These are phyloP conservation scores for Papilio gigon DNA, from an alignment of 2,888 invertebrate genomes.

Conservation along the genomic window DNA sequence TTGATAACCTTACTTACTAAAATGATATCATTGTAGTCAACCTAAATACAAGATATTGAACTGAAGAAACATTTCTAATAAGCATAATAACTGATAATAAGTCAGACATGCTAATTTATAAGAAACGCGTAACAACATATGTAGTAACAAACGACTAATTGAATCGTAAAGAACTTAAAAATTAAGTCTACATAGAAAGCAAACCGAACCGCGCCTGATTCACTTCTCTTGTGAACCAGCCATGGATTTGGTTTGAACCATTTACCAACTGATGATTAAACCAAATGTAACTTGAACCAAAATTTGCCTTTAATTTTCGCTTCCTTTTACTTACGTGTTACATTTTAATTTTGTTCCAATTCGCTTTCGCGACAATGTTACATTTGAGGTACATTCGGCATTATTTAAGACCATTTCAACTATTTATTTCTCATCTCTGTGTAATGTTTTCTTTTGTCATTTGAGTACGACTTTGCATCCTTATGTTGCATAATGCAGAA, in stretches of 20 bases:
- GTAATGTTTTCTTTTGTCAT: no score
- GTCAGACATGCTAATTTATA: background rate
- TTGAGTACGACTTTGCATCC: no score
- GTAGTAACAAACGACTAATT: constrained; percentile 4
- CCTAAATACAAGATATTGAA: background rate
- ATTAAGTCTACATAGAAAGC: background rate
- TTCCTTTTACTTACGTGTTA: background rate
- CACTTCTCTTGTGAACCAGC: background rate
- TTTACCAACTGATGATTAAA: background rate
- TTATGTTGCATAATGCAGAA: no score
- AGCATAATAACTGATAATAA: background rate
- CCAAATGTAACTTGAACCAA: background rate
- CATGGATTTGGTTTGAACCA: background rate
- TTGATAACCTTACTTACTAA: background rate
- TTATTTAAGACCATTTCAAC: no score
- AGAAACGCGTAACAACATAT: background rate
- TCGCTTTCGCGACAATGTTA: no score
- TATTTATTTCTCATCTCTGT: no score
- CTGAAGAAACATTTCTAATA: background rate
- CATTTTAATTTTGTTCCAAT: no score
- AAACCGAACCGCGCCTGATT: background rate
- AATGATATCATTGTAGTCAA: background rate
- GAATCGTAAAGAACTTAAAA: background rate
- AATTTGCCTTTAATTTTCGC: background rate
- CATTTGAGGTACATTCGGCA: no score